Evolutionary conservation across 2,888 invertebrate genomes (phyloP).

Genomic region (Magallana nippona): DNA sequence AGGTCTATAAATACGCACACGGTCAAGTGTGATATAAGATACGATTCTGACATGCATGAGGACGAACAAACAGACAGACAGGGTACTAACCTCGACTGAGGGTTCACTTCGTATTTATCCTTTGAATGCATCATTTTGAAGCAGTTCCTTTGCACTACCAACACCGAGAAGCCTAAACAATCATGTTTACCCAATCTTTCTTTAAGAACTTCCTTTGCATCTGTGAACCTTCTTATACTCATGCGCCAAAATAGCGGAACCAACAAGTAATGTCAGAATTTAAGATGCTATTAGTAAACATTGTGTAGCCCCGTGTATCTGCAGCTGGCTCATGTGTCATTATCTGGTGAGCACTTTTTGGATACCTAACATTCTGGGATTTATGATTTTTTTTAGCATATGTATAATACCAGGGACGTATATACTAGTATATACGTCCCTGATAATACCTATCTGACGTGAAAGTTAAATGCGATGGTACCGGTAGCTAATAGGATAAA

Average conservation of each 20-base stretch:
- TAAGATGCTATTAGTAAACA: background rate
- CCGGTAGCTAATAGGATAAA: too few relatives aligned
- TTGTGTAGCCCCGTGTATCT: background rate
- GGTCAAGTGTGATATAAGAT: background rate
- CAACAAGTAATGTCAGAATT: slow-evolving; percentile 1
- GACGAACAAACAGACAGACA: background rate
- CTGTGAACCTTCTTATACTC: slow-evolving; percentile 22
- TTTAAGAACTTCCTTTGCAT: background rate
- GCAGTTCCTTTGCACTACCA: background rate
- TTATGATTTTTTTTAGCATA: too few relatives aligned
- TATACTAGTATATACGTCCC: too few relatives aligned
- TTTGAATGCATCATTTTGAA: slow-evolving; percentile 13
- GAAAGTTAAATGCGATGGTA: too few relatives aligned
- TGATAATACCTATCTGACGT: too few relatives aligned
- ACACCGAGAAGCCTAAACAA: background rate
- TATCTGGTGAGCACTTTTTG: too few relatives aligned
- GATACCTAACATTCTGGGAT: too few relatives aligned
- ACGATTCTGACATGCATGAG: background rate
- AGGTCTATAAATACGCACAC: background rate
- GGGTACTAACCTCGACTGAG: background rate
- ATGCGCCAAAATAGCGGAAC: slow-evolving; percentile 24
- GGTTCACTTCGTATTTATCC: slow-evolving; percentile 22
- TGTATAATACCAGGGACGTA: too few relatives aligned
- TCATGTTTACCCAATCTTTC: slow-evolving; percentile 26
- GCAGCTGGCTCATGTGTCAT: background rate